Evolutionary conservation across 2,888 invertebrate genomes (phyloP).

Genomic region (Drosophila demipolita): DNA sequence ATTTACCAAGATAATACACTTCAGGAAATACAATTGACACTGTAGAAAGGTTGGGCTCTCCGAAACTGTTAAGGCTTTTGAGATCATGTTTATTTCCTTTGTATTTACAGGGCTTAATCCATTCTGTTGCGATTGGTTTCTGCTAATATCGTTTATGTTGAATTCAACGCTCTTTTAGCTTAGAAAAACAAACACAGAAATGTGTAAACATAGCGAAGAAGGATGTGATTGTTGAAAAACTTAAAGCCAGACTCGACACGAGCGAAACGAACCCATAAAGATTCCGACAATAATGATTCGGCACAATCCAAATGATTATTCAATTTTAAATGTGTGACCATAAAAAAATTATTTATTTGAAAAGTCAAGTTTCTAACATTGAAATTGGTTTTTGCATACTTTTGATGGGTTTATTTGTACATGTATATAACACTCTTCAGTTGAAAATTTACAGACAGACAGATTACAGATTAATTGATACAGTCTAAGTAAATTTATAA

Average conservation of each 20-base stretch:
- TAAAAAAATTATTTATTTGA: constrained; percentile 16
- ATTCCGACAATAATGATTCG: constrained; percentile 70
- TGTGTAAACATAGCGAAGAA: constrained; percentile 17
- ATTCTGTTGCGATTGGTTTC: constrained; percentile 18
- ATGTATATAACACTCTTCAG: neutral
- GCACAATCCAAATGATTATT: constrained; percentile 67
- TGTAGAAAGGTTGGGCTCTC: neutral
- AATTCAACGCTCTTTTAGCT: constrained; percentile 18
- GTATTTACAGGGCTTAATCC: constrained; percentile 16
- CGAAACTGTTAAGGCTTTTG: neutral
- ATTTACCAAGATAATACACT: neutral
- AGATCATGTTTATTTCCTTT: constrained; percentile 9
- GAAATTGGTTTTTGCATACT: constrained; percentile 10
- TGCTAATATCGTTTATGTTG: constrained; percentile 18
- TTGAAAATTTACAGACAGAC: neutral
- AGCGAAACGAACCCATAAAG: constrained; percentile 58
- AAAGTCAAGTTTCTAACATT: constrained; percentile 7
- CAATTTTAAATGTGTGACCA: constrained; percentile 49
- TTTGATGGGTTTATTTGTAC: constrained; percentile 14
- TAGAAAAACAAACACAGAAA: constrained; percentile 20
- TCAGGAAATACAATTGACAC: constrained; percentile 1
- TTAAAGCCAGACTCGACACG: constrained; percentile 54
- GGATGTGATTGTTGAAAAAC: constrained; percentile 32
- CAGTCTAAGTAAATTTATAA: neutral
- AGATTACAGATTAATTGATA: neutral